These are phyloP conservation scores for Montipora capricornis DNA, from an alignment of 64 coral and sea anemone species.

Conservation along the genomic window DNA sequence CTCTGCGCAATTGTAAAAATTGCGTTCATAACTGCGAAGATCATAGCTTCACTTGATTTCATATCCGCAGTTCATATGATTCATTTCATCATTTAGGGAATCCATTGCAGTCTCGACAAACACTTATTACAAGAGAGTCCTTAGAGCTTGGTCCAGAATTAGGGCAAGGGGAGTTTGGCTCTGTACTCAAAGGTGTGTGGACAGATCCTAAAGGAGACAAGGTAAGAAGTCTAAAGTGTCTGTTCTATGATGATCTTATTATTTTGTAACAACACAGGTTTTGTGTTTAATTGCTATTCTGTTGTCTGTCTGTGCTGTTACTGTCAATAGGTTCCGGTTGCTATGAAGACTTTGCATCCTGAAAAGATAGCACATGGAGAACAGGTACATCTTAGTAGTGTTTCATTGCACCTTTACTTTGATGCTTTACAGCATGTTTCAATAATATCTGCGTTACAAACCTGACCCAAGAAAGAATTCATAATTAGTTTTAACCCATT, in stretches of 20 bases:
- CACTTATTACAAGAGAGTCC: conserved; percentile 73
- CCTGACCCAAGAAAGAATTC: too few species aligned
- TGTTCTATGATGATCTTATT: background rate
- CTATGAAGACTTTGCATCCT: conserved; percentile 96
- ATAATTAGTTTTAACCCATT: too few species aligned
- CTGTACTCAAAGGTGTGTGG: conserved; percentile 95
- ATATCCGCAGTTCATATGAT: too few species aligned
- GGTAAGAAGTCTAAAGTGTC: conserved; percentile 37
- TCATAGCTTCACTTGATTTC: too few species aligned
- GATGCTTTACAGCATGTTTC: too few species aligned
- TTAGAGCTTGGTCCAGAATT: conserved; percentile 86
- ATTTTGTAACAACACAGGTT: background rate
- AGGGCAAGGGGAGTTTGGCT: conserved; percentile 98
- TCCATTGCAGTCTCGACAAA: conserved; percentile 62
- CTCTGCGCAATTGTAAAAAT: too few species aligned
- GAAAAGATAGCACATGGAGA: conserved; percentile 98
- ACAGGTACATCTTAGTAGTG: conserved; percentile 62
- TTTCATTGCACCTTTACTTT: too few species aligned
- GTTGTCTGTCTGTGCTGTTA: background rate
- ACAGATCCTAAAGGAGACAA: conserved; percentile 82
- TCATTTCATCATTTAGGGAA: background rate
- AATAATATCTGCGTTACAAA: too few species aligned
- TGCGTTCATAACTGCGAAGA: too few species aligned
- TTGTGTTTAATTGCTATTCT: background rate
- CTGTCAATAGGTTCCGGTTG: conserved; percentile 81